Evolutionary conservation across 2,888 invertebrate genomes (phyloP), one percentile per base, ranked within the genome.

Genomic region (Macaria notata): DNA sequence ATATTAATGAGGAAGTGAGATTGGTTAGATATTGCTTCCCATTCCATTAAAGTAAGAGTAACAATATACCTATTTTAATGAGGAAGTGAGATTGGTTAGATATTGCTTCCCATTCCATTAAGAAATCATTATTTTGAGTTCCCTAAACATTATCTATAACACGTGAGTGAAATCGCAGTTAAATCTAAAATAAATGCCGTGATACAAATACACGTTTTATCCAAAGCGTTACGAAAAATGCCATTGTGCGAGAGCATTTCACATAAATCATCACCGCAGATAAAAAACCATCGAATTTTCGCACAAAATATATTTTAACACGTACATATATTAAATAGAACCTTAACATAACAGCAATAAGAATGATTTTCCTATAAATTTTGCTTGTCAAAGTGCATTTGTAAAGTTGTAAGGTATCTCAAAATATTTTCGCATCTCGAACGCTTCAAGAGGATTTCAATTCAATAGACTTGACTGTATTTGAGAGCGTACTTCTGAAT

Each of bases 381-480:
- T 30, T n/a, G 4, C 4, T 30, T 47, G 48, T 9, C 8, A 45
- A 36, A 47, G 49, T 60, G 59, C 59, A 62, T 53, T 59, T 36
- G 39, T 31, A 46, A n/a, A 4, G 9, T 44, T 50, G 48, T 9
- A 7, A 9, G 36, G 41, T 46, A 53, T 60, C 60, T 56, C 54
- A 57, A 56, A 65, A 64, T 62, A 64, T 64, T 64, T 62, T 57
- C 61, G 55, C 46, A 48, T 58, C 46, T 56, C 30, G 44, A 56
- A 47, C 36, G 55, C 57, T 58, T 33, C 43, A 54, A 44, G 46
- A 36, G 48, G 44, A 59, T 58, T 62, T 55, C 56, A 61, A 64
- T 64, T 62, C 51, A 62, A 62, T 54, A 50, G 61, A 62, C 53
- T 59, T 56, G 46, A 57, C 55, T 65, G 57, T 58, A 62, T 60